phyloP scores from a whole-genome alignment of 2,113 vertebrate genomes.

The Silurus meridionalis region DNA sequence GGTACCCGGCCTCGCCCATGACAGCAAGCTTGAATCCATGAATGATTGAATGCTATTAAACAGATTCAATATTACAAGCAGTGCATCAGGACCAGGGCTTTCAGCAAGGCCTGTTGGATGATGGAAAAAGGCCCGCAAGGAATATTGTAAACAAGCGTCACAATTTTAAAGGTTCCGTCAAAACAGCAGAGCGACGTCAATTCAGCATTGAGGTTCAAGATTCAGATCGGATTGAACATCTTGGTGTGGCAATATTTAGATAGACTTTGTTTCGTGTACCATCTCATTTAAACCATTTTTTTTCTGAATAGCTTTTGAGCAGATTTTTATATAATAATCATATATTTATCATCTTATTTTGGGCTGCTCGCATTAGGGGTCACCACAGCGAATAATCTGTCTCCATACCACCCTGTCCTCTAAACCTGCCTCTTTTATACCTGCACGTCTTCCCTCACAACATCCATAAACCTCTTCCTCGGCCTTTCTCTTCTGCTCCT shows the following conservation, averaged over 20 bases:
- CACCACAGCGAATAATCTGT: too few species aligned
- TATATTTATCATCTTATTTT: too few species aligned
- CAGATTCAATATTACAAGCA: conserved; percentile 23
- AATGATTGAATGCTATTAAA: conserved; percentile 30
- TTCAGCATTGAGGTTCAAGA: conserved; percentile 12
- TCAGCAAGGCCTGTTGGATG: not conserved
- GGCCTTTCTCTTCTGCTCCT: too few species aligned
- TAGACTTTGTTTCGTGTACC: not conserved
- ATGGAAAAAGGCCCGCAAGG: conserved; percentile 16
- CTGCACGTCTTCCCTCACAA: too few species aligned
- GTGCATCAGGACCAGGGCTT: not conserved
- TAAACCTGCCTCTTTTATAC: too few species aligned
- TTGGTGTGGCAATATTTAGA: not conserved
- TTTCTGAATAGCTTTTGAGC: not conserved
- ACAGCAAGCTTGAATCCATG: conserved; percentile 27
- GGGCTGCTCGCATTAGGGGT: too few species aligned
- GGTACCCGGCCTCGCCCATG: conserved; percentile 3
- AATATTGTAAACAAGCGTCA: not conserved
- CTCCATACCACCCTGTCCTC: too few species aligned
- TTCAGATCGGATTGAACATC: not conserved
- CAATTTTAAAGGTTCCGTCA: not conserved
- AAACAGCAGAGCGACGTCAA: not conserved
- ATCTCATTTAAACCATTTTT: not conserved
- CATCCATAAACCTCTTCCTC: too few species aligned
- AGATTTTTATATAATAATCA: not conserved